Conservation (phyloP, 2,113 vertebrate species). For the Ginglymostoma cirratum region DNA sequence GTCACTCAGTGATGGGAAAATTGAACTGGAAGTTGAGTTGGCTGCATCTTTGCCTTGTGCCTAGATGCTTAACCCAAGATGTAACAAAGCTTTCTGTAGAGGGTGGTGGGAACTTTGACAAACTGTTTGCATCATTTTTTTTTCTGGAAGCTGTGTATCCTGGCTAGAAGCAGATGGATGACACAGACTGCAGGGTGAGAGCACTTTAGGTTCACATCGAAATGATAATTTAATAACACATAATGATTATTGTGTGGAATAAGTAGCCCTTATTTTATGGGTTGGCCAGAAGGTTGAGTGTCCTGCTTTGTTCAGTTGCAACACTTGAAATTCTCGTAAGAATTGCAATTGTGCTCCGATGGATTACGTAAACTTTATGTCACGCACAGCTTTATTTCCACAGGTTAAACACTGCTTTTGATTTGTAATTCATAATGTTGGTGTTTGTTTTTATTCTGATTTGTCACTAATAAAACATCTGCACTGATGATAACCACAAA, state of each 20-base stretch:
- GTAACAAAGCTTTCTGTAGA: constrained; percentile 60
- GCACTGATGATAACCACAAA: not conserved
- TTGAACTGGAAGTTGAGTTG: constrained; percentile 68
- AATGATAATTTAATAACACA: constrained; percentile 82
- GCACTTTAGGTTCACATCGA: constrained; percentile 69
- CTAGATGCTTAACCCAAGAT: constrained; percentile 79
- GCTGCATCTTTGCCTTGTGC: constrained; percentile 74
- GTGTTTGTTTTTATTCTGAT: not conserved
- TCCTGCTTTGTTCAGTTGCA: constrained; percentile 38
- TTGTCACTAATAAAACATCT: not conserved
- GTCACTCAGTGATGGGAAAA: constrained; percentile 79
- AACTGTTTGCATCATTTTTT: constrained; percentile 59
- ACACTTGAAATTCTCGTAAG: not conserved
- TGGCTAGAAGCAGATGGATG: not conserved
- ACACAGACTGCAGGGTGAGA: constrained; percentile 43
- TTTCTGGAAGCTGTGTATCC: not conserved
- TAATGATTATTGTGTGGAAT: constrained; percentile 50
- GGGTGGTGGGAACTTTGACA: constrained; percentile 69
- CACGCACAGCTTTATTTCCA: not conserved
- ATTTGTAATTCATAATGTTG: not conserved
- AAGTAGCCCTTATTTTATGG: constrained; percentile 60
- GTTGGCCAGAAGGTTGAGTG: constrained; percentile 66
- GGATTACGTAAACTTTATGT: not conserved
- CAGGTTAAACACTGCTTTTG: not conserved
- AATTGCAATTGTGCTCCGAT: not conserved